Conservation (phyloP, 2,888 invertebrate species). For the Apotomis betuletana region DNA sequence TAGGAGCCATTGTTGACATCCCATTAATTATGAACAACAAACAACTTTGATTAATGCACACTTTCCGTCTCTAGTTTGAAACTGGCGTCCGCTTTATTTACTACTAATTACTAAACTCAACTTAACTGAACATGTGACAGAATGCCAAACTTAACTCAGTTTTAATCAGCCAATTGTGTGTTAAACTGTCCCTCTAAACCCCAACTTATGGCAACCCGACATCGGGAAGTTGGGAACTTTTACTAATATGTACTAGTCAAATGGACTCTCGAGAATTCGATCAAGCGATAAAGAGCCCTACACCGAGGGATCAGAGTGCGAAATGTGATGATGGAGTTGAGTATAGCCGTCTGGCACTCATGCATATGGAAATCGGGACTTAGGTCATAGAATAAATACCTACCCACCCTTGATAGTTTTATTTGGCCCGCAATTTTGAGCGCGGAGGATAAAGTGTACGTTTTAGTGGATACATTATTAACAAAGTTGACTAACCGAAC, state of each 20-base stretch:
- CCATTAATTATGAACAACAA: not conserved
- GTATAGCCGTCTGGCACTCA: slow-evolving; percentile 69
- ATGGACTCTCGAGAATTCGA: slow-evolving; percentile 75
- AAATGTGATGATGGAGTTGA: slow-evolving; percentile 54
- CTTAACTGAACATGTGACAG: slow-evolving; percentile 20
- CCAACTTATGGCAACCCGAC: slow-evolving; percentile 61
- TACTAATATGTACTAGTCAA: slow-evolving; percentile 82
- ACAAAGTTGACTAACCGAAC: slow-evolving; percentile 24
- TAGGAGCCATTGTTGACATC: not conserved
- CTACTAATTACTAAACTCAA: slow-evolving; percentile 21
- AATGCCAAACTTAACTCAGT: slow-evolving; percentile 29
- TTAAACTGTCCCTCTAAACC: slow-evolving; percentile 43
- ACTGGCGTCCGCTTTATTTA: slow-evolving; percentile 20
- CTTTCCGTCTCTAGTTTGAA: slow-evolving; percentile 3
- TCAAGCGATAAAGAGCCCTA: slow-evolving; percentile 67
- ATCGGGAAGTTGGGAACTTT: slow-evolving; percentile 72
- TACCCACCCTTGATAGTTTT: slow-evolving; percentile 54
- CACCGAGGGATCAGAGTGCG: slow-evolving; percentile 57
- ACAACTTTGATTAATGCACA: not conserved
- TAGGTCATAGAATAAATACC: slow-evolving; percentile 73
- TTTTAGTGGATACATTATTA: slow-evolving; percentile 33
- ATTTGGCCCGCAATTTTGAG: slow-evolving; percentile 46
- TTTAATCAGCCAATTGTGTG: slow-evolving; percentile 38
- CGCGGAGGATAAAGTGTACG: slow-evolving; percentile 22
- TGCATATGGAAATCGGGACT: slow-evolving; percentile 80